Evolutionary conservation across 2,888 invertebrate species (phyloP).

Genomic region (Uropetala carovei): DNA sequence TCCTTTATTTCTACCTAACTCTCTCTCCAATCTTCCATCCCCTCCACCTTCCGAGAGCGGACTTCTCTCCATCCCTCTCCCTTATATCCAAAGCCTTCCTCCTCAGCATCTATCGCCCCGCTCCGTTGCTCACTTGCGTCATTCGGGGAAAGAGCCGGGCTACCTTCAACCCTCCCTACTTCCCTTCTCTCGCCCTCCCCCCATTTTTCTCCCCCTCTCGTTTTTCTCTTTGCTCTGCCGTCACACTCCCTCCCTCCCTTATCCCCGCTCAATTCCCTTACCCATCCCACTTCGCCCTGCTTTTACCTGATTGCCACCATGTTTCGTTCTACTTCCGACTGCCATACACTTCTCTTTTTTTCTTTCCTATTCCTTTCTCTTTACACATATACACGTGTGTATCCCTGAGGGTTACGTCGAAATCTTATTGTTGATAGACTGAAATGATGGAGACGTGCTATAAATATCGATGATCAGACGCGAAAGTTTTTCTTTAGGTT

Average conservation of each 20-base stretch:
- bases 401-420: too few species aligned
- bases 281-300: neutral
- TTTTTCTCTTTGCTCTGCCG: neutral
- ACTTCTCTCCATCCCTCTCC: neutral
- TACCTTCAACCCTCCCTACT: neutral
- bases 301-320: slow-evolving; percentile 62
- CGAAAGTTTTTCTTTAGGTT: too few species aligned
- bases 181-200: neutral
- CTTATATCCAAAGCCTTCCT: neutral
- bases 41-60: neutral
- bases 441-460: neutral
- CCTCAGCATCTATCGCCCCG: neutral
- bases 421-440: slow-evolving; percentile 38
- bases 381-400: neutral
- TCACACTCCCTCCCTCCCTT: neutral
- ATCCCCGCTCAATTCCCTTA: neutral
- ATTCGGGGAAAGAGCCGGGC: slow-evolving; percentile 31
- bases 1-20: neutral
- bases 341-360: slow-evolving; percentile 35
- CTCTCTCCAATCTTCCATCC: neutral
- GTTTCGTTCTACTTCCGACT: slow-evolving; percentile 49
- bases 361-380: neutral
- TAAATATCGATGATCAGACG: too few species aligned
- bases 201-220: neutral
- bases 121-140: slow-evolving; percentile 55